Evolutionary conservation across 2,113 vertebrate species (phyloP).

Genomic region (Ursus arctos): DNA sequence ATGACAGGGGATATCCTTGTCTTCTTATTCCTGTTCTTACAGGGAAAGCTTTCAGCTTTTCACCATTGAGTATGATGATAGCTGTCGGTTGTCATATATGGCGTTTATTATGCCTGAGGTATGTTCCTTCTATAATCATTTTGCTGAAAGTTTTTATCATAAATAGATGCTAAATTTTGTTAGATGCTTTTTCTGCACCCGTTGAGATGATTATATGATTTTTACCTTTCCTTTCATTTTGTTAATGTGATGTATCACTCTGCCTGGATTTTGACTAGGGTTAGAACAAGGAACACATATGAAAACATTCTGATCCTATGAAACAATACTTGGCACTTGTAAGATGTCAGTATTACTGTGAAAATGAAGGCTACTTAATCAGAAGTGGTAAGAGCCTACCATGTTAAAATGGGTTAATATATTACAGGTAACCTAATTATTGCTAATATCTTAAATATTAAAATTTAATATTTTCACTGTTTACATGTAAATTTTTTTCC

Average conservation of each 20-base stretch:
- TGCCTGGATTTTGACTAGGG: constrained; percentile 4
- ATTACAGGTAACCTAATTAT: background rate
- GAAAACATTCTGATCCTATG: background rate
- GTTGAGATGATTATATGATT: background rate
- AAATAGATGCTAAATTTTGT: background rate
- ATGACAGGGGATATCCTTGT: background rate
- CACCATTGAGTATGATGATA: background rate
- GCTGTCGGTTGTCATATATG: background rate
- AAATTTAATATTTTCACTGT: background rate
- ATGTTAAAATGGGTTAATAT: background rate
- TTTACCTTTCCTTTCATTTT: constrained; percentile 11
- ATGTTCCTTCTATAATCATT: background rate
- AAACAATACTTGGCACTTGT: background rate
- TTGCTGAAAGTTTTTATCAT: background rate
- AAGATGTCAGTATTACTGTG: background rate
- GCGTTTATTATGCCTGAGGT: background rate
- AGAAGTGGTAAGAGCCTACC: background rate
- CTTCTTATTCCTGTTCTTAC: background rate
- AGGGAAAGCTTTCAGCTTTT: background rate
- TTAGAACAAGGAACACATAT: background rate
- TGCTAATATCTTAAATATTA: background rate
- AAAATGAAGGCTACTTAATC: background rate
- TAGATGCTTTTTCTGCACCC: constrained; percentile 10
- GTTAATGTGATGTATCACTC: background rate
- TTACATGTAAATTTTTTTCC: background rate